These are phyloP conservation scores for Exaiptasia diaphana DNA, from an alignment of 64 coral and sea anemone genomes.

Conservation along the genomic window DNA sequence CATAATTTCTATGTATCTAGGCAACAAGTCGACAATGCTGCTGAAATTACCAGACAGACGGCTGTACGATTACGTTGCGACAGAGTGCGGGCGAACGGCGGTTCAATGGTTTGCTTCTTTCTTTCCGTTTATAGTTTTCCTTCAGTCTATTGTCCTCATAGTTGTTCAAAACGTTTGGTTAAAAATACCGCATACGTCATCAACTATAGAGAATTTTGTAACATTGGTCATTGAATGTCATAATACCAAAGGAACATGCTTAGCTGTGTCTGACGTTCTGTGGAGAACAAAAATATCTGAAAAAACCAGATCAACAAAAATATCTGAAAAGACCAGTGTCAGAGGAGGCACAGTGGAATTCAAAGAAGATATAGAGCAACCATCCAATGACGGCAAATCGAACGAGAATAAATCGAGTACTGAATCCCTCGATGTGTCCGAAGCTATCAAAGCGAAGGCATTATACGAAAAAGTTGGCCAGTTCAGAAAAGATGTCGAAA, in stretches of 20 bases:
- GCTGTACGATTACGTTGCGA: neutral
- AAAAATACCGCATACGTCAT: slow-evolving; percentile 35
- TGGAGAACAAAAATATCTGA: slow-evolving; percentile 25
- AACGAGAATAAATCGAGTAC: neutral
- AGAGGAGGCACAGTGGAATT: neutral
- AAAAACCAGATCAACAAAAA: too few species aligned
- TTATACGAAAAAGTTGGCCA: neutral
- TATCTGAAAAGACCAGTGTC: neutral
- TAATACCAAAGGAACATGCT: slow-evolving; percentile 28
- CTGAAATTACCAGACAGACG: neutral
- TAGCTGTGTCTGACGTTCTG: slow-evolving; percentile 32
- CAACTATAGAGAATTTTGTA: slow-evolving; percentile 47
- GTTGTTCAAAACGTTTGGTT: neutral
- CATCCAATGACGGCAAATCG: neutral
- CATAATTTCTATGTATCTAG: too few species aligned
- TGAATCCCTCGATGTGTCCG: neutral
- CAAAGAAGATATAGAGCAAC: neutral
- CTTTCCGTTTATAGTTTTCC: neutral
- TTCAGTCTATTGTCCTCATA: neutral
- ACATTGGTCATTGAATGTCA: slow-evolving; percentile 42
- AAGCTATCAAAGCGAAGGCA: neutral
- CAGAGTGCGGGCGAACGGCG: neutral
- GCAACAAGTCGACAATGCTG: neutral
- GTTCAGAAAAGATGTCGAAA: neutral
- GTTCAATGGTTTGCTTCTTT: neutral